Evolutionary conservation across 2,888 invertebrate species (phyloP).

Genomic region (Entomobrya proxima): DNA sequence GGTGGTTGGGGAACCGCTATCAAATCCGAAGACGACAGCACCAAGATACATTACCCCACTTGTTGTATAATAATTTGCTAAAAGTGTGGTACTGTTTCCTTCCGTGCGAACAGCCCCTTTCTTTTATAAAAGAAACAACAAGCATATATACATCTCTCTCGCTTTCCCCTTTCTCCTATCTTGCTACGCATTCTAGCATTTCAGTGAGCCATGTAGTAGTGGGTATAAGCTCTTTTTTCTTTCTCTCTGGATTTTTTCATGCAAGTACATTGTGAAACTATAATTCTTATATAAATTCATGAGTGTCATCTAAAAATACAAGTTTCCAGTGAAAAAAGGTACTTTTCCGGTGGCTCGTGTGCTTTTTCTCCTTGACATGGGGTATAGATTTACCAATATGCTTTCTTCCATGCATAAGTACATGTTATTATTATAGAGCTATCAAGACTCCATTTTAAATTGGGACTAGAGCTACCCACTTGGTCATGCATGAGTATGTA

Average conservation of each 20-base stretch:
- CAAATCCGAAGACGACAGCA: too few species aligned
- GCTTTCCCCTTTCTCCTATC: slow-evolving; percentile 21
- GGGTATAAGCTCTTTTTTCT: neutral
- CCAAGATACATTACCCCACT: neutral
- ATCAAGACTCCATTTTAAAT: too few species aligned
- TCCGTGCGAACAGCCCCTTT: neutral
- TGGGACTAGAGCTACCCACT: too few species aligned
- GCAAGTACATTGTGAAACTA: neutral
- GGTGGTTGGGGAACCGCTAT: too few species aligned
- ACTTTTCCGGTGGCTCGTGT: slow-evolving; percentile 6
- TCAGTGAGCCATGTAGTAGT: neutral
- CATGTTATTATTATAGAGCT: neutral
- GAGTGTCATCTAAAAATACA: neutral
- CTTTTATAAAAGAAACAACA: neutral
- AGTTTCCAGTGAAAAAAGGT: slow-evolving; percentile 8
- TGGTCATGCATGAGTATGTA: too few species aligned
- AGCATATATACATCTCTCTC: neutral
- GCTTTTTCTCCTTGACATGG: slow-evolving; percentile 9
- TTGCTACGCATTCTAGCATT: neutral
- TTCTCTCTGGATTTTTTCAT: neutral
- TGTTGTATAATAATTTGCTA: neutral
- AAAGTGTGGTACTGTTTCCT: neutral
- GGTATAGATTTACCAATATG: neutral
- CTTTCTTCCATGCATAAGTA: neutral
- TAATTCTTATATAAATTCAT: neutral